Evolutionary conservation across 1,140 invertebrate species (phyloP).

Genomic region (Scaptomyza graminum): DNA sequence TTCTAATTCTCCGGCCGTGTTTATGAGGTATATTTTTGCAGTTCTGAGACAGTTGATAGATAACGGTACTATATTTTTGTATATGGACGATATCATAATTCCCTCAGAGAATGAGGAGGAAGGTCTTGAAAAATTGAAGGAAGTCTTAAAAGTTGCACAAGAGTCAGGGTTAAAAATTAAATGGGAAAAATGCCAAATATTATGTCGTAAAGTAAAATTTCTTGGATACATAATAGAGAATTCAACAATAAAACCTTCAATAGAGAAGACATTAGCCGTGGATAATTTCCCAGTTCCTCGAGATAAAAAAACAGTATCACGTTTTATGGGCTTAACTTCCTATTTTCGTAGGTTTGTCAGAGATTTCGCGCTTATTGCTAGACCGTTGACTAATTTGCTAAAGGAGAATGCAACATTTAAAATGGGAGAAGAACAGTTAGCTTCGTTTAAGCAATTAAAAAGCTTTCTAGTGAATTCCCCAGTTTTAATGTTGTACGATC

Average conservation of each 20-base stretch:
- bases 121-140: too few relatives aligned
- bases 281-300: too few relatives aligned
- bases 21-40: conserved; percentile 2
- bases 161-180: neutral
- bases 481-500: too few relatives aligned
- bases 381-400: too few relatives aligned
- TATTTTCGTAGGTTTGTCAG: neutral
- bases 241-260: neutral
- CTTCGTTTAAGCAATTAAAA: too few relatives aligned
- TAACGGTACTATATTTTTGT: too few relatives aligned
- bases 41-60: neutral
- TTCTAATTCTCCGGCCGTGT: neutral
- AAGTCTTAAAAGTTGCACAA: too few relatives aligned
- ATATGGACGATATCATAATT: neutral
- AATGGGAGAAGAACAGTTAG: too few relatives aligned
- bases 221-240: neutral
- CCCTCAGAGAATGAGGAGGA: too few relatives aligned
- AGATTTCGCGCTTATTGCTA: too few relatives aligned
- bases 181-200: neutral
- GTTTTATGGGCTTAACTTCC: neutral
- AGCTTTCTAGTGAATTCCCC: too few relatives aligned
- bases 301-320: neutral
- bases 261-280: neutral
- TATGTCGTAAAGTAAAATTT: neutral
- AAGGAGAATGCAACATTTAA: too few relatives aligned